phyloP scores from a whole-genome alignment of 2,113 vertebrate genomes.

The Cheilinus undulatus region DNA sequence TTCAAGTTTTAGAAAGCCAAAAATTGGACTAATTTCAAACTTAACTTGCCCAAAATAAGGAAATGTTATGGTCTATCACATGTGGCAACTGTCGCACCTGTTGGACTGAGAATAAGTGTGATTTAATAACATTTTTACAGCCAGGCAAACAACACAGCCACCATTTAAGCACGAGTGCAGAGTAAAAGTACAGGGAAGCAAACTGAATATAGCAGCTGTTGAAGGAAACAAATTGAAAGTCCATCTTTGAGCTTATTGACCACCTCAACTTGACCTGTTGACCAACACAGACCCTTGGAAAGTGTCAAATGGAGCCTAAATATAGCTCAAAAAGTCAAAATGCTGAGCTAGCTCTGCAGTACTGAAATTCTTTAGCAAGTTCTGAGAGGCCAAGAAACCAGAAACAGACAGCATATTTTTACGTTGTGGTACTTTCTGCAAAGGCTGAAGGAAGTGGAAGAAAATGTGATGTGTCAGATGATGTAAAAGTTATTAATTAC shows the following conservation, averaged over 20 bases:
- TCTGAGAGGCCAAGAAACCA: not conserved
- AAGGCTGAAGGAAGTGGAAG: not conserved
- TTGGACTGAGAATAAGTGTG: not conserved
- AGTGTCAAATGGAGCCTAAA: constrained; percentile 34
- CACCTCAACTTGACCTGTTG: constrained; percentile 6
- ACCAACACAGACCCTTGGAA: not conserved
- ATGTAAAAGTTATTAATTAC: constrained; percentile 1
- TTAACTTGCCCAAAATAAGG: not conserved
- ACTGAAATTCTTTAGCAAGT: not conserved
- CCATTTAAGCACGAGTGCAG: not conserved
- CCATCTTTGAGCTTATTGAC: not conserved
- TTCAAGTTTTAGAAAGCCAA: too few relatives aligned
- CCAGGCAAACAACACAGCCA: not conserved
- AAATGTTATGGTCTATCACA: not conserved
- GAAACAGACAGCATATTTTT: not conserved
- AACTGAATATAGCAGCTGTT: not conserved
- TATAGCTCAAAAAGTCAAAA: constrained; percentile 40
- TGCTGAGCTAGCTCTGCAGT: constrained; percentile 8
- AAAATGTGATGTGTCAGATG: constrained; percentile 10
- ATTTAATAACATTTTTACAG: not conserved
- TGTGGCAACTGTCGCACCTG: not conserved
- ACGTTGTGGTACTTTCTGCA: not conserved
- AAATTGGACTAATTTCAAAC: too few relatives aligned
- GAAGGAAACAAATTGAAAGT: not conserved
- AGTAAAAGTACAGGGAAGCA: not conserved